A percentile compares a stretch with the other conserved stretches of the same genome.
phyloP scores from a whole-genome alignment of 2,797 vertebrate species.

The Eulemur coronatus region DNA sequence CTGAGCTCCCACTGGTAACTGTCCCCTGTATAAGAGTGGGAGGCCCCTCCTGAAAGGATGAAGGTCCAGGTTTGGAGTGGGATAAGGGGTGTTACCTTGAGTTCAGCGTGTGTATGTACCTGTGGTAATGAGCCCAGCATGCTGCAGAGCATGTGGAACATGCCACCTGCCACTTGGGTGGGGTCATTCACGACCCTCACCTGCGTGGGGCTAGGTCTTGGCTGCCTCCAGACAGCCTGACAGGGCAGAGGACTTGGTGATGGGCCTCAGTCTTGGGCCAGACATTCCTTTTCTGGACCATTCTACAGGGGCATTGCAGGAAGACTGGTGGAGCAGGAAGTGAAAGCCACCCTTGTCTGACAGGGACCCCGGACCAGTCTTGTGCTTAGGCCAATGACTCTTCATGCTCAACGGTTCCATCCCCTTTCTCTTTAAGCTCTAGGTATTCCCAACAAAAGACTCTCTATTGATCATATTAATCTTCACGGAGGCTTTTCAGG shows the following conservation, averaged over 20 bases:
- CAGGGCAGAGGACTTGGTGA: background rate
- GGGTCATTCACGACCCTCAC: background rate
- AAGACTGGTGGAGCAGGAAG: background rate
- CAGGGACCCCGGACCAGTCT: background rate
- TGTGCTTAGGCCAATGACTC: background rate
- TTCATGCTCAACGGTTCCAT: background rate
- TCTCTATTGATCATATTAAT: background rate
- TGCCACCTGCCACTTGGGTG: no score
- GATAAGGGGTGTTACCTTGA: background rate
- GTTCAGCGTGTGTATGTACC: background rate
- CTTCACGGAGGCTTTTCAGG: background rate
- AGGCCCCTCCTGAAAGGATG: background rate
- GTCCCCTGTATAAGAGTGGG: background rate
- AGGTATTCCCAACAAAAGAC: background rate
- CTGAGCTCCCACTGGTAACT: background rate
- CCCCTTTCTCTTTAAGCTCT: background rate
- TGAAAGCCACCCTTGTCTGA: background rate
- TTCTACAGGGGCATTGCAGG: fast-evolving
- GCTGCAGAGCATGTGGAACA: background rate
- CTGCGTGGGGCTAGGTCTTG: background rate
- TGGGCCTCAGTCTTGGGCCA: background rate
- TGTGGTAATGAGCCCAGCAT: background rate
- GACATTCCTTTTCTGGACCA: background rate
- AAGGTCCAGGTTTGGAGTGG: background rate
- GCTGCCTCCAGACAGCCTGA: background rate